Evolutionary conservation across 2,113 vertebrate genomes (phyloP).

Genomic region (Rhagologus leucostigma): DNA sequence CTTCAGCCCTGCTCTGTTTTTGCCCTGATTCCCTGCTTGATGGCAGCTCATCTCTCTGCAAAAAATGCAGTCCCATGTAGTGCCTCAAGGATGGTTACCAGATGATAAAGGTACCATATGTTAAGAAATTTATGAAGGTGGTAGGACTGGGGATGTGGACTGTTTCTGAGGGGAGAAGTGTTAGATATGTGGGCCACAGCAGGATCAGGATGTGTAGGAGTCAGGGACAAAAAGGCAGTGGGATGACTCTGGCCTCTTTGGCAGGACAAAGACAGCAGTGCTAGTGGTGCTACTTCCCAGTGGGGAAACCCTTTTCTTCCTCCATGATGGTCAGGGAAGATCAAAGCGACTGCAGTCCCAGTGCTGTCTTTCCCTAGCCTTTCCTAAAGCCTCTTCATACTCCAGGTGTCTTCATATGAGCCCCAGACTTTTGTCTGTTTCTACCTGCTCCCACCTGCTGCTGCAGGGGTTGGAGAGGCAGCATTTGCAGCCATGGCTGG

Average conservation of each 20-base stretch:
- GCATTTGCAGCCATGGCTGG: neutral
- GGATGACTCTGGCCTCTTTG: neutral
- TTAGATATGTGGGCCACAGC: neutral
- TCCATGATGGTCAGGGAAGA: neutral
- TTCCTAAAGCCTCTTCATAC: neutral
- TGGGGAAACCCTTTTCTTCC: neutral
- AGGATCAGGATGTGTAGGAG: neutral
- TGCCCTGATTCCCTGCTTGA: neutral
- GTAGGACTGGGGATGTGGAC: neutral
- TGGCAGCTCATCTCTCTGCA: neutral
- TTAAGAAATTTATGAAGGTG: neutral
- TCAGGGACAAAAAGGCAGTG: neutral
- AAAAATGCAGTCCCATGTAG: neutral
- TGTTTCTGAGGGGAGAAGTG: neutral
- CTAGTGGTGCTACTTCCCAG: rapidly evolving
- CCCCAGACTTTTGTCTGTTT: neutral
- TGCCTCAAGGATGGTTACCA: neutral
- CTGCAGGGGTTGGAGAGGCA: neutral
- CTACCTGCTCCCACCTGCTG: neutral
- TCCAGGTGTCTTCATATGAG: neutral
- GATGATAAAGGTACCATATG: neutral
- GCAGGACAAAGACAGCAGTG: no score
- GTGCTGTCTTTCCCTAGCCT: neutral
- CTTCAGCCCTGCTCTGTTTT: neutral
- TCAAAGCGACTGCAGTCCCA: neutral